Evolutionary conservation across 1,140 invertebrate genomes (phyloP), one percentile per base, ranked within the genome.

Genomic region (Psilanteris sp.): DNA sequence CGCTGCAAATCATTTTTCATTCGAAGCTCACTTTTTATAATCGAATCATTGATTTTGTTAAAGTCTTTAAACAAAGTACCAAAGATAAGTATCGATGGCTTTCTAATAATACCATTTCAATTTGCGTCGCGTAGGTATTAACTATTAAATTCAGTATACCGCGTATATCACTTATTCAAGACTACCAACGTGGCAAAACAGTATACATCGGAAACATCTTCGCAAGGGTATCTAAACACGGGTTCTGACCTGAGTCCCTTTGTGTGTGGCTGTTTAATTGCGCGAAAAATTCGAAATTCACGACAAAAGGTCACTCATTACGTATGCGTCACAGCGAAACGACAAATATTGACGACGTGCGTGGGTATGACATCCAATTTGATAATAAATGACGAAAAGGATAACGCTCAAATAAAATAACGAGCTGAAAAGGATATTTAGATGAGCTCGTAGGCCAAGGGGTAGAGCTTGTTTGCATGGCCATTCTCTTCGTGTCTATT

Each of bases 401-500:
- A 67, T 61, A 78, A 71, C 71, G 61, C 43, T 75, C 66, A 74
- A 77, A 79, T 77, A 72, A 77, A 79, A 79, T 79, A 77, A 79
- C 71, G 74, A 79, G 76, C 71, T 70, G 62, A 55, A 59, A 79
- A 81, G 77, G 73, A 77, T 79, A 83, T 73, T 76, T 73, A 77
- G 81, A 80, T 75, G 77, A 79, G 70, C 41, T 71, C 37, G 67
- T 62, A 43, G 72, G 48, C 50, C 27, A 67, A 71, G 61, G 74
- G 77, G 64, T 78, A 79, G 39, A 39, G 66, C 82, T 87, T 87
- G 86, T 86, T 88, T 88, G 84, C 85, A 83, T 86, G 85, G 73
- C 79, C 62, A 87, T 87, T 88, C 84, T 84, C 82, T 39, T 72
- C 75, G 79, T 66, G 78, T 77, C 79, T 79, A 84, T 84, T 78